Conservation (phyloP, 2,797 vertebrate species). For the Monodelphis domestica region DNA sequence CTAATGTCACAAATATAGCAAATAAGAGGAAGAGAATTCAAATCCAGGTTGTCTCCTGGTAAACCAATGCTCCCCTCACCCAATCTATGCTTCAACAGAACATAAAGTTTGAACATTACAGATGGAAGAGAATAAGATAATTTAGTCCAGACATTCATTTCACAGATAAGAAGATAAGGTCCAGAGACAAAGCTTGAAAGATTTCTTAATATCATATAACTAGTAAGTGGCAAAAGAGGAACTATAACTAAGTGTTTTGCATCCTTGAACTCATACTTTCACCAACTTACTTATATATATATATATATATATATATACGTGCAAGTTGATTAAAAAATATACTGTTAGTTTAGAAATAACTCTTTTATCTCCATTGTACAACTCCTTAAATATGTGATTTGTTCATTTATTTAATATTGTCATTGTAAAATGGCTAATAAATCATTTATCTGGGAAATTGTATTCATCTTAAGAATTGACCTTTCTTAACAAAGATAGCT, state of each 20-base stretch:
- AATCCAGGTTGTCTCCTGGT: not conserved
- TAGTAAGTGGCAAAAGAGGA: not conserved
- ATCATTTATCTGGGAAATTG: constrained; percentile 56
- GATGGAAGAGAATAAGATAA: not conserved
- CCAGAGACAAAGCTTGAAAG: not conserved
- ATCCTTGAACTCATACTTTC: not conserved
- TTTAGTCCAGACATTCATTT: not conserved
- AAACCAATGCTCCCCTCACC: not conserved
- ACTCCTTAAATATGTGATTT: constrained; percentile 9
- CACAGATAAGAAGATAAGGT: not conserved
- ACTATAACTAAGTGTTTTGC: not conserved
- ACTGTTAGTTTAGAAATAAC: not conserved
- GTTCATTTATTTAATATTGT: constrained; percentile 40
- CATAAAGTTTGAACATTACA: not conserved
- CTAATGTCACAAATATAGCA: not conserved
- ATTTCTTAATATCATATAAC: not conserved
- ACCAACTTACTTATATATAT: not conserved
- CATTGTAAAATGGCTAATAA: constrained; percentile 51
- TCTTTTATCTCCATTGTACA: not conserved
- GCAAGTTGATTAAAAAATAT: not conserved
- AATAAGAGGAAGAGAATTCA: not conserved
- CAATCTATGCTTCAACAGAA: not conserved
- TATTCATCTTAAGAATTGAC: constrained; percentile 64
- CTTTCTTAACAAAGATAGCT: constrained; percentile 67
- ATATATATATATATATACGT: too few relatives aligned